Evolutionary conservation across 2,797 vertebrate species (phyloP), one percentile per base, ranked within the genome.

Genomic region (Pipistrellus pygmaeus): DNA sequence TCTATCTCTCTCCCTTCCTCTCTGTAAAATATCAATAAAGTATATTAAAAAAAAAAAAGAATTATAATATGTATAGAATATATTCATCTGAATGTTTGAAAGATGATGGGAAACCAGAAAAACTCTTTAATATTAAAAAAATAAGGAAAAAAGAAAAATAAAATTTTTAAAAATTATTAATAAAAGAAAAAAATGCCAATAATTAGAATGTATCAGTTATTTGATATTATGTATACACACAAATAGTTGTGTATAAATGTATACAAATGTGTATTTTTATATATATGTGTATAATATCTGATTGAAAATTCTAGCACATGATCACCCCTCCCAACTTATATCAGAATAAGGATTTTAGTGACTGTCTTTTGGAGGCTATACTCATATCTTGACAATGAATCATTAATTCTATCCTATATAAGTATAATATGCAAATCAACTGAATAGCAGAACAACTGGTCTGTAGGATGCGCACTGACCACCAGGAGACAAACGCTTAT

Each of bases 31-130:
- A n/a, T n/a, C n/a, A n/a, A n/a, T n/a, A n/a, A n/a, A n/a, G n/a
- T n/a, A n/a, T n/a, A n/a, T n/a, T n/a, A n/a, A n/a, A n/a, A n/a
- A n/a, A n/a, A n/a, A n/a, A n/a, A n/a, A 81, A 57, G 51, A 85
- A 15, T 35, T 13, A 62, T 73, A 95, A 51, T 83, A 44, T 51
- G 18, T 71, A 13, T 51, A 76, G 57, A 89, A 68, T 55, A 87
- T 69, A 76, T 44, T 55, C 23, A 48, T 66, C 12, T 60, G 8
- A 25, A n/a, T 85, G 85, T 75, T 94, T 14, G 44, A 78, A 91
- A 77, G 20, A 88, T 85, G 62, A 48, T 41, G 25, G 11, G 11
- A 94, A n/a, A 60, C 6, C 76, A 17, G 21, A 17, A 88, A 72
- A 89, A 41, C 8, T 83, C 48, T 27, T 44, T 72, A 85, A 38